phyloP scores from a whole-genome alignment of 2,113 vertebrate species.

The Pelmatolapia mariae region DNA sequence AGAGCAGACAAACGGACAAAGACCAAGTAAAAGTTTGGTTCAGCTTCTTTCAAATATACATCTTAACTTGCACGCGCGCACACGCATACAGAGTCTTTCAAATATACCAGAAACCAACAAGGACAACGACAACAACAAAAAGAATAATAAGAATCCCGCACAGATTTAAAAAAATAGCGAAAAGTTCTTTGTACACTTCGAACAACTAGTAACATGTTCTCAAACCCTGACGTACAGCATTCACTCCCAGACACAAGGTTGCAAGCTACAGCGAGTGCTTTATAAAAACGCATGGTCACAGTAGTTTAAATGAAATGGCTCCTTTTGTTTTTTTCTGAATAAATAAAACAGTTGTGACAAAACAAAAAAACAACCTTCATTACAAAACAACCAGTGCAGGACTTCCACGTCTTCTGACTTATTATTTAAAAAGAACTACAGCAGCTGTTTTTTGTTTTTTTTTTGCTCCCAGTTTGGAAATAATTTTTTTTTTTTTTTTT shows the following conservation, averaged over 20 bases:
- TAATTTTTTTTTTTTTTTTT: neutral
- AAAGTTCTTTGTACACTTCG: constrained; percentile 56
- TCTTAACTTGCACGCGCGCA: constrained; percentile 7
- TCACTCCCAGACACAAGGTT: constrained; percentile 31
- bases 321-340: constrained; percentile 30
- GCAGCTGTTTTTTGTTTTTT: constrained; percentile 22
- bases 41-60: constrained; percentile 61
- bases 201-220: constrained; percentile 20
- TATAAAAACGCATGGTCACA: constrained; percentile 61
- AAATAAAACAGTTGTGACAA: constrained; percentile 55
- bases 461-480: constrained; percentile 18
- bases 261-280: constrained; percentile 60
- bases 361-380: constrained; percentile 21
- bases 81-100: constrained; percentile 18
- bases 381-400: constrained; percentile 1
- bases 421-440: constrained; percentile 5
- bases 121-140: neutral
- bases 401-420: constrained; percentile 2
- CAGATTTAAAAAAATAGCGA: constrained; percentile 59
- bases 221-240: constrained; percentile 12
- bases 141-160: constrained; percentile 24
- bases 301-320: constrained; percentile 63
- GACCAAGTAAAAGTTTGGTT: constrained; percentile 54
- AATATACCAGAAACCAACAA: constrained; percentile 49
- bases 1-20: constrained; percentile 34